Conservation (phyloP, 2,888 invertebrate genomes). For the Eubasilissa splendida region DNA sequence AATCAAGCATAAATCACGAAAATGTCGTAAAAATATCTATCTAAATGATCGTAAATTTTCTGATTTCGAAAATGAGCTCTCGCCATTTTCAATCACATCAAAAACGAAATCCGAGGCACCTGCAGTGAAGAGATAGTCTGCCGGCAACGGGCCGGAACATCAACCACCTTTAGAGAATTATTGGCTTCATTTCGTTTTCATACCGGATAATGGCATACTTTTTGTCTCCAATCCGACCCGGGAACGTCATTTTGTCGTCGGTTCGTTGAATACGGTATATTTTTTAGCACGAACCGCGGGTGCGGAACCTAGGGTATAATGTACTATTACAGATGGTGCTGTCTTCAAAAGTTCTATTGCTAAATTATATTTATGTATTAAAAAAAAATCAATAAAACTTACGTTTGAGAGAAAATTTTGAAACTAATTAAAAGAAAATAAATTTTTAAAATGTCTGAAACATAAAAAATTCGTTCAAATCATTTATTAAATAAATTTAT, state of each 20-base stretch:
- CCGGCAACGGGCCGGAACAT: conserved; percentile 22
- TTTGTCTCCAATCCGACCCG: conserved; percentile 46
- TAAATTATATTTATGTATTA: no score
- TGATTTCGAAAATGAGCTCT: not conserved
- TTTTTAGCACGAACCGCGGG: conserved; percentile 7
- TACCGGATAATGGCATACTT: conserved; percentile 52
- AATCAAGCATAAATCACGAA: no score
- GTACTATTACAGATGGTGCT: not conserved
- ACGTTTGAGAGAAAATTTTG: no score
- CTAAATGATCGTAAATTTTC: not conserved
- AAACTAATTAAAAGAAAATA: no score
- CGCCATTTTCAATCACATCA: conserved; percentile 27
- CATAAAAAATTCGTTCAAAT: no score
- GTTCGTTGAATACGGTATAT: conserved; percentile 27
- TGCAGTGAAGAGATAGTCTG: conserved; percentile 25
- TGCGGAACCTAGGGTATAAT: not conserved
- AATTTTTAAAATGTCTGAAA: no score
- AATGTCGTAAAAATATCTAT: no score
- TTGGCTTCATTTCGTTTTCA: conserved; percentile 56
- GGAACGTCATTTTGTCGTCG: conserved; percentile 32
- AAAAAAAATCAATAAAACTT: no score
- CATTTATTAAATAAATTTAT: no score
- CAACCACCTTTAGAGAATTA: conserved; percentile 34
- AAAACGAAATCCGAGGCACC: conserved; percentile 18
- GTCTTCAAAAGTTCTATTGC: no score